Base-by-base conservation (phyloP, 2,113 vertebrate species). In the Ceyx cyanopectus region DNA sequence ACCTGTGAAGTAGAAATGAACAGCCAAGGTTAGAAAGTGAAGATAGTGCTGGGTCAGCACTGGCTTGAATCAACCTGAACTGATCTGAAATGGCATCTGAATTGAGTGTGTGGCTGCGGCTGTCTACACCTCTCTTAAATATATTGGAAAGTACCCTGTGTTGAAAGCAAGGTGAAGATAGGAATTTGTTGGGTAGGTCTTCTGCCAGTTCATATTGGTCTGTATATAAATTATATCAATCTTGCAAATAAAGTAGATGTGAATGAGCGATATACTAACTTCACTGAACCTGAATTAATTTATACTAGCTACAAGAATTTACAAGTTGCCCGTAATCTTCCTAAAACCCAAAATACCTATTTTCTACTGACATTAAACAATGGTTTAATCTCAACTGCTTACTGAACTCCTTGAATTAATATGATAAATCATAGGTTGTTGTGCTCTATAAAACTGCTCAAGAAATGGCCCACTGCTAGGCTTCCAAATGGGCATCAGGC, bases 401-500 rank as follows among this genome's bases (percentile, higher is more conserved):
- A 70, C 60, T 0, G 0, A 78, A 40, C 50, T 58, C n/a, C 34
- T 34, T 15, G 18, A 32, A 11, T 32, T 66, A 46, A 23, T 37
- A 41, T 21, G 70, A 40, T 16, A 32, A 58, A 15, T 54, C 12
- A 4, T 10, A 32, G 6, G 48, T 75, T 22, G 24, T 30, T 56
- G 14, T 0, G 4, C 53, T 37, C 4, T 60, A 62, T n/a, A 21
- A 14, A 91, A 67, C 4, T 21, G 27, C 40, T 30, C 1, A 6
- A 67, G 79, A 19, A 32, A 12, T 6, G 23, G 15, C 57, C 53
- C 12, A 3, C 50, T 30, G 43, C 67, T 53, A 5, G 66, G 32
- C 15, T 54, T 54, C 43, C 70, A 4, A 22, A 0, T 2, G 17
- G 32, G 26, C 30, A 29, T 19, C 1, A 3, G 23, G n/a, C 12